phyloP scores from a whole-genome alignment of 2,888 invertebrate species.

The Hydropsyche betteni region DNA sequence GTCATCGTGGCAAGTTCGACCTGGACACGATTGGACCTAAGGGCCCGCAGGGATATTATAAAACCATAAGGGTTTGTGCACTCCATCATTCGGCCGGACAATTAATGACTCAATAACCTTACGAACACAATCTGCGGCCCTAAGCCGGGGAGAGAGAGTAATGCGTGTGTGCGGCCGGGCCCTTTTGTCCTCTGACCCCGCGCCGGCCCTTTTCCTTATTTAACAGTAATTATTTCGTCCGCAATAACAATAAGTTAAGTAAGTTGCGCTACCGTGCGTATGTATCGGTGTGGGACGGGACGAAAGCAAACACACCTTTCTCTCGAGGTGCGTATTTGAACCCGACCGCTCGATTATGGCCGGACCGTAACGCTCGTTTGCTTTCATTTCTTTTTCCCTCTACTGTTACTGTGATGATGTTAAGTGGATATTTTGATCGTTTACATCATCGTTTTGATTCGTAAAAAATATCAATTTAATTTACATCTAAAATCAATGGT shows the following conservation, averaged over 20 bases:
- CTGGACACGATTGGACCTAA: constrained; percentile 19
- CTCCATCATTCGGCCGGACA: constrained; percentile 47
- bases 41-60: constrained; percentile 33
- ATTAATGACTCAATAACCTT: constrained; percentile 50
- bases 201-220: constrained; percentile 43
- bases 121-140: constrained; percentile 41
- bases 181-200: constrained; percentile 34
- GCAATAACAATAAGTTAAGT: constrained; percentile 51
- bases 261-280: constrained; percentile 41
- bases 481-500: no score
- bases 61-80: constrained; percentile 45
- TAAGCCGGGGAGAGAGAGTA: constrained; percentile 30
- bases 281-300: background rate
- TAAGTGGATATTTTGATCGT: no score
- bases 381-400: no score
- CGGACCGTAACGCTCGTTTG: background rate
- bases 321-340: background rate
- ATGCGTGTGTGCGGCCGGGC: constrained; percentile 34
- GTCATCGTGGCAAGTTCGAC: constrained; percentile 20
- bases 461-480: no score
- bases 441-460: no score
- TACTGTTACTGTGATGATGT: no score
- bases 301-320: constrained; percentile 46
- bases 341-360: constrained; percentile 23
- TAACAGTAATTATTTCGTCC: constrained; percentile 51